Evolutionary conservation across 1,140 invertebrate species (phyloP).

Genomic region (Orchestia grillus): DNA sequence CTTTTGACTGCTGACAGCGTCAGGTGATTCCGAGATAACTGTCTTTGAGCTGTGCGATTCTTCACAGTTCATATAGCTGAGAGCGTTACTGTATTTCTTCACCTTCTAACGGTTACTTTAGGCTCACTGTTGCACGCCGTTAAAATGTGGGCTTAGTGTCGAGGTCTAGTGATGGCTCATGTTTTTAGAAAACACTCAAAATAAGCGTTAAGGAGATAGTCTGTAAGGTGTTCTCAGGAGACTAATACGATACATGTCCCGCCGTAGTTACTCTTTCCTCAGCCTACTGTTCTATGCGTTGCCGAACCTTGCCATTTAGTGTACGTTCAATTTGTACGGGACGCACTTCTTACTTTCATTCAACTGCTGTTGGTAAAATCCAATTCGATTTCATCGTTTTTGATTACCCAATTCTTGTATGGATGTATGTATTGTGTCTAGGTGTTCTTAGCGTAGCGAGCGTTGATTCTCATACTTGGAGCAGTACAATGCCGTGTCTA

Average conservation of each 20-base stretch:
- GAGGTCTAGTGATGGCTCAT: not conserved
- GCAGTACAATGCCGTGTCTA: constrained; percentile 37
- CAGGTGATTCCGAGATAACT: not conserved
- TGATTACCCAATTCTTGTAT: not conserved
- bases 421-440: constrained; percentile 10
- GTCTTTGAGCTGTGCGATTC: not conserved
- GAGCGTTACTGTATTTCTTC: not conserved
- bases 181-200: constrained; percentile 20
- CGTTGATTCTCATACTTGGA: constrained; percentile 3
- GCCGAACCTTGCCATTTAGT: constrained; percentile 36
- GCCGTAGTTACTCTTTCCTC: not conserved
- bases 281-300: not conserved
- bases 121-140: not conserved
- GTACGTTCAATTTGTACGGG: not conserved
- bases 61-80: not conserved
- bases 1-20: not conserved
- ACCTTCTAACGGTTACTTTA: not conserved
- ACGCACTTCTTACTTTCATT: not conserved
- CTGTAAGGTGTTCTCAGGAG: constrained; percentile 36
- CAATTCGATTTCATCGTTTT: not conserved
- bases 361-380: not conserved
- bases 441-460: constrained; percentile 32
- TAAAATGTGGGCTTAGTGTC: not conserved
- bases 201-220: constrained; percentile 10
- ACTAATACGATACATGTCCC: not conserved